Conservation (phyloP, 2,113 vertebrate species). For the Laterallus jamaicensis region DNA sequence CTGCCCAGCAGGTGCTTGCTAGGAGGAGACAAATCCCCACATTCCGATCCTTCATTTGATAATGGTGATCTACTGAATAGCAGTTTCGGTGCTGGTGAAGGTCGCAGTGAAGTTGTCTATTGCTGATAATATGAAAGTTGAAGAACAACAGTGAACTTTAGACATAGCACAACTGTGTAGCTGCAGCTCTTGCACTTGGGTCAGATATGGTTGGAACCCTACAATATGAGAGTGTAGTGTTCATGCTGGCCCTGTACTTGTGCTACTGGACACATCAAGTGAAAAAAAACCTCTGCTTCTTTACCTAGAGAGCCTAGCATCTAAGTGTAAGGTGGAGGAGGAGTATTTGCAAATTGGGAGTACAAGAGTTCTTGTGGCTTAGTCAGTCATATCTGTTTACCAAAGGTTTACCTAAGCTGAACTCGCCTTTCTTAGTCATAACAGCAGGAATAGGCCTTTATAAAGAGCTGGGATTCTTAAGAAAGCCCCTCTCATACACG, state of each 20-base stretch:
- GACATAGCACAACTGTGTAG: background rate
- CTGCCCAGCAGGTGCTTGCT: background rate
- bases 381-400: background rate
- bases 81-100: background rate
- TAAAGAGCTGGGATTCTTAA: background rate
- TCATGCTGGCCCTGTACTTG: background rate
- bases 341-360: background rate
- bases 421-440: background rate
- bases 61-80: background rate
- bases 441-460: background rate
- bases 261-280: background rate
- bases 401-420: background rate
- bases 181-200: background rate
- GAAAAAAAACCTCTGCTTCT: background rate
- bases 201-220: background rate
- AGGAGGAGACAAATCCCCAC: background rate
- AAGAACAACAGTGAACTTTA: background rate
- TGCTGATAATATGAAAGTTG: background rate
- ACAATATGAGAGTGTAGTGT: rapidly evolving
- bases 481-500: background rate
- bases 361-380: background rate
- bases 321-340: background rate
- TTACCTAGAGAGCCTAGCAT: background rate
- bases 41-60: background rate
- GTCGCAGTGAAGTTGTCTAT: rapidly evolving